Base-by-base conservation (phyloP, 64 coral and sea anemone genomes). In the Cladopsammia gracilis region DNA sequence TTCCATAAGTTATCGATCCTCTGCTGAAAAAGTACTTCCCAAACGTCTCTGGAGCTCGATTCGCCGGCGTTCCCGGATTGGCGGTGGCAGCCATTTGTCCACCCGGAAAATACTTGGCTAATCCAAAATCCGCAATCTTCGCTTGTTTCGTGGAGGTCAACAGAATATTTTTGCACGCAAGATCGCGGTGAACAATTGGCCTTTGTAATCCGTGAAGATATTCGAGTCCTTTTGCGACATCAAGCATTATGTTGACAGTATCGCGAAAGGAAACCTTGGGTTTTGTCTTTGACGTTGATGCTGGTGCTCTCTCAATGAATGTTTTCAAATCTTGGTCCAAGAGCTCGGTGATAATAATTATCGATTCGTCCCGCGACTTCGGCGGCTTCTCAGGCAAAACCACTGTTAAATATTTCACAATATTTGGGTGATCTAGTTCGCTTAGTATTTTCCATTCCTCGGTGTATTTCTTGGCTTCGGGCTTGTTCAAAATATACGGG, bases 81-180 rank as follows among this genome's bases (percentile, higher is more conserved):
- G 76, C 85, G 16, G 92, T 65, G 3, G 92, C 88, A 52, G 61
- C 79, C 79, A 89, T 89, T 22, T 89, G 69, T 1, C 78, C 82
- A 7, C 60, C 71, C 4, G 71, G 78, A 57, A 94, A 94, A 16
- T 64, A 51, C 58, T 82, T 97, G 3, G 95, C 95, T 4, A 97
- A 66, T 25, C 95, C 95, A 57, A 94, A 81, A 88, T 97, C 95
- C 20, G 87, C 88, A 48, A 97, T 97, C 76, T 94, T 97, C 3
- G 95, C 95, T 24, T 62, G 73, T 57, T 85, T 91, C 11, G 11
- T 80, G 15, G 25, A 26, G 0, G 76, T 94, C 22, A 97, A 45
- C 34, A 97, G 69, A 48, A 97, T 90, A 61, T 97, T 97, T 54
- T 97, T 97, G 45, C 85, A 89, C 23, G 90, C 78, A 59, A 97